Evolutionary conservation across 1,140 invertebrate genomes (phyloP), one percentile per base, ranked within the genome.

Genomic region (Scaptomyza graminum): DNA sequence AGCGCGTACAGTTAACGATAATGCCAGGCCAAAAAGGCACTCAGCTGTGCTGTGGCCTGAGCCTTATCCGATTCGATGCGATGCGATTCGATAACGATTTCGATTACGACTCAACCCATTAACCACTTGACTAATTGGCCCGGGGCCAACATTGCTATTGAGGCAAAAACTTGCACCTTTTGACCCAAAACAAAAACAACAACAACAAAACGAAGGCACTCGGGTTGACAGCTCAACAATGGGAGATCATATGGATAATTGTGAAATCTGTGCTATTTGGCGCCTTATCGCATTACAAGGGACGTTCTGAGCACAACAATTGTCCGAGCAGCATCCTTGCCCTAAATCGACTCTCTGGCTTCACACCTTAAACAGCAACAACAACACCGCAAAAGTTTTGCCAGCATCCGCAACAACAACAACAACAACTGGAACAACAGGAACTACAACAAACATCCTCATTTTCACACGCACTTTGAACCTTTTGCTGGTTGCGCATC

Each of bases 391-490:
- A 76, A 76, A 72, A 62, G 46, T 59, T 51, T 69, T 72, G 55
- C 46, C 79, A 85, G 77, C 78, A 85, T 64, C 75, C 72, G 39
- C 15, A 55, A 12, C 39, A 64, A 56, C 44, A 78, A 71, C 49
- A 57, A 41, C 46, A 56, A 57, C 31, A 66, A 66, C 62, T 56
- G 62, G 56, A 22, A 69, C 44, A 65, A 64, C 67, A 50, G 67
- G 52, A 71, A 65, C 52, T 50, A 66, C 68, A 71, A 75, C 67
- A 76, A 74, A 79, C 74, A 79, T 76, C 72, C 83, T 74, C 49
- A 74, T 76, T 75, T 90, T 89, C 85, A 79, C 85, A 89, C 85
- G 85, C 80, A 90, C 85, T 89, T 90, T 90, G 80, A 89, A 81
- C 85, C 87, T 74, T 64, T 75, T 41, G 18, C 18, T 22, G 18